Evolutionary conservation across 2,113 vertebrate species (phyloP), one percentile per base, ranked within the genome.

Genomic region (Prinia subflava): DNA sequence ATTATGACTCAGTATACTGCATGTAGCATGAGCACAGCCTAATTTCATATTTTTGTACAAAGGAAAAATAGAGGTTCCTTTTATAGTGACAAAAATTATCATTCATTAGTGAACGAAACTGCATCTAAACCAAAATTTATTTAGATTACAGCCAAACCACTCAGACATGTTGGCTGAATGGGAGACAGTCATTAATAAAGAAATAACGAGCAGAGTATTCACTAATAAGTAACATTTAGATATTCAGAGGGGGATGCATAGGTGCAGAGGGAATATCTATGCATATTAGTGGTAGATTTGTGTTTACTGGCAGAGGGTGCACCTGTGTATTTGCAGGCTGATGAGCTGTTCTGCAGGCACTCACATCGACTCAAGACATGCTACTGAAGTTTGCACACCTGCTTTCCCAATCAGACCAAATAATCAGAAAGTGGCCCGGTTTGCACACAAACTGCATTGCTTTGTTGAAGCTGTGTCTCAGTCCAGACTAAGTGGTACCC

Each of bases 121-220:
- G 28, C 49, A 79, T 47, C 33, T 57, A 90, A 95, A 62, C 35
- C 67, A 47, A 80, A 92, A 95, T 89, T 87, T 91, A 85, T 85
- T 92, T 82, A 77, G 63, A 95, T 95, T 89, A 59, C 70, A 92
- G 67, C 11, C 74, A 76, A 89, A 53, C n/a, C 42, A 63, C 59
- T 95, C 87, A 90, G 81, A 95, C 57, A 53, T 20, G 19, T 74
- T 1, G 0, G 37, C 6, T 91, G 85, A 94, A 76, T 49, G 47
- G 49, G 67, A 91, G 55, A 91, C 53, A 37, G 63, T 90, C 42
- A 65, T 92, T 94, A 92, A 95, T 94, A 94, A 87, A 62, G 65
- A 91, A 97, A 85, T 73, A 95, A 91, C 70, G 84, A 94, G 49
- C 49, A 53, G 53, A 84, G 6, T 63, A 80, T 62, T 94, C 50